Evolutionary conservation across 2,113 vertebrate genomes (phyloP).

Genomic region (Epinephelus lanceolatus): DNA sequence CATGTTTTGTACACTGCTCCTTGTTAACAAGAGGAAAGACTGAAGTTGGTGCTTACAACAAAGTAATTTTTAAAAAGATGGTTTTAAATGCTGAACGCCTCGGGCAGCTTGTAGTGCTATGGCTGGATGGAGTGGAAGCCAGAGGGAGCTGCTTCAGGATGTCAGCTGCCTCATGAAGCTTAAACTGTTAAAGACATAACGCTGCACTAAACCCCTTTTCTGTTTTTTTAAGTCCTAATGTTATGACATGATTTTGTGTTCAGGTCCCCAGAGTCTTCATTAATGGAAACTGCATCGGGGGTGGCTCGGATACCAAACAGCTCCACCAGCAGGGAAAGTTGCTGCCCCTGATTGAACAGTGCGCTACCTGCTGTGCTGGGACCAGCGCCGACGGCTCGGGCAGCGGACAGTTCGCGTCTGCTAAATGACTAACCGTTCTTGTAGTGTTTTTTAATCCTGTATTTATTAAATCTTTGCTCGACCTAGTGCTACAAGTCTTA

Average conservation of each 20-base stretch:
- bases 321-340: slow-evolving; percentile 93
- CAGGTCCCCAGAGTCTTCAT: slow-evolving; percentile 97
- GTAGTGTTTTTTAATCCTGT: slow-evolving; percentile 39
- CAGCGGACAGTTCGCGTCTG: slow-evolving; percentile 64
- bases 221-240: neutral
- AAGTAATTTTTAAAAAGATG: neutral
- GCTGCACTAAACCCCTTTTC: neutral
- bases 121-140: neutral
- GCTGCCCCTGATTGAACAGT: slow-evolving; percentile 89
- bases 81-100: neutral
- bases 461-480: slow-evolving; percentile 48
- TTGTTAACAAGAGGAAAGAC: neutral
- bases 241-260: slow-evolving; percentile 1
- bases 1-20: neutral
- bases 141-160: neutral
- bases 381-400: slow-evolving; percentile 73
- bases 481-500: slow-evolving; percentile 33
- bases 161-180: neutral
- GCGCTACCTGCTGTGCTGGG: slow-evolving; percentile 81
- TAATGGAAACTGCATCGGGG: slow-evolving; percentile 93
- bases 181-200: too few species aligned
- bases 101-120: neutral
- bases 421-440: slow-evolving; percentile 78
- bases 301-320: slow-evolving; percentile 90
- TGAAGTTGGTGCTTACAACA: neutral